Percentiles rank a stretch among this genome's conserved stretches.
Evolutionary conservation across 2,797 vertebrate species (phyloP).

Genomic region (Morus bassanus): DNA sequence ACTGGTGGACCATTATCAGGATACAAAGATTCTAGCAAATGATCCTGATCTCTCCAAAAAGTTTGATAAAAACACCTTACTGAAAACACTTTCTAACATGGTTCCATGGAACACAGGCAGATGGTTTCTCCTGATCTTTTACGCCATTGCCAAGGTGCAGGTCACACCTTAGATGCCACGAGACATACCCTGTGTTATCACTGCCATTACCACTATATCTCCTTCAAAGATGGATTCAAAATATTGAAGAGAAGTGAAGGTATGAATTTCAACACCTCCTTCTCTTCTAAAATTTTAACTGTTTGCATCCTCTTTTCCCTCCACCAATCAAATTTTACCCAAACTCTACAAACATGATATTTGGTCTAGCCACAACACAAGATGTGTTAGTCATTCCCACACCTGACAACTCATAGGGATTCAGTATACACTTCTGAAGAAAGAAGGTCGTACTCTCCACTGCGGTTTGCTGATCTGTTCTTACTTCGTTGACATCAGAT

Average conservation of each 20-base stretch:
- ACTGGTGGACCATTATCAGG: not conserved
- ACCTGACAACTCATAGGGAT: constrained; percentile 21
- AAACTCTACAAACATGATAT: not conserved
- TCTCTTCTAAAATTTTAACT: not conserved
- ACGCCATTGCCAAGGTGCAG: not conserved
- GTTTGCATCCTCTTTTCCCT: not conserved
- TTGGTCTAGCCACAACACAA: not conserved
- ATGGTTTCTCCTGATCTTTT: not conserved
- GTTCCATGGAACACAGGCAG: not conserved
- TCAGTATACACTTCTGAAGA: not conserved
- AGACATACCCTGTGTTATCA: not conserved
- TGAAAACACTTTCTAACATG: not conserved
- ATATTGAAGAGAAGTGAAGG: not conserved
- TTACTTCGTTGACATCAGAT: not conserved
- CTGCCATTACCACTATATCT: not conserved
- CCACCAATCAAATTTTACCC: not conserved
- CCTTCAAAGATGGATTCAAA: not conserved
- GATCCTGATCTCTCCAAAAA: not conserved
- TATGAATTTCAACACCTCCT: not conserved
- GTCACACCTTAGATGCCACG: not conserved
- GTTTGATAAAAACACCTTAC: not conserved
- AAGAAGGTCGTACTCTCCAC: not conserved
- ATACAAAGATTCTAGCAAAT: not conserved
- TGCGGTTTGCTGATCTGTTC: not conserved
- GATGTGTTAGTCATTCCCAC: not conserved